These are phyloP conservation scores for Metalampra italica DNA, from an alignment of 2,888 invertebrate species.

Conservation along the genomic window DNA sequence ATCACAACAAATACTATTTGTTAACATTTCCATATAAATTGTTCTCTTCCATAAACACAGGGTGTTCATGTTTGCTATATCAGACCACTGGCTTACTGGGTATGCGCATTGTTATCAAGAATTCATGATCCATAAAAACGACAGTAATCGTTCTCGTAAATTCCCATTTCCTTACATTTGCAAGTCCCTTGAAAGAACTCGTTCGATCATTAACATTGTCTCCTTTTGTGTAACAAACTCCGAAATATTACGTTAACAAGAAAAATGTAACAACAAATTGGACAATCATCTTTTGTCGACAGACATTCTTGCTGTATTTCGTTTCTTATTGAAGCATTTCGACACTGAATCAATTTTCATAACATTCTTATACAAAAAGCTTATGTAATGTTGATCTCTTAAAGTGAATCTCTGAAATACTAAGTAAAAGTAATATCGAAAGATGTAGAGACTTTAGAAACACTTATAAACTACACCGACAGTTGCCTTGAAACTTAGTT, in stretches of 20 bases:
- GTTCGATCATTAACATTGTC: neutral
- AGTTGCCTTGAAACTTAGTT: no score
- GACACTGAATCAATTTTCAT: no score
- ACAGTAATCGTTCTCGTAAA: constrained; percentile 30
- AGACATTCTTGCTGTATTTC: neutral
- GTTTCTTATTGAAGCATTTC: no score
- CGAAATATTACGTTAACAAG: neutral
- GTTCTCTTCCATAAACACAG: no score
- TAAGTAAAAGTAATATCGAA: no score
- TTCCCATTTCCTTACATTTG: constrained; percentile 19
- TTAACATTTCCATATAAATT: no score
- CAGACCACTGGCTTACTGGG: neutral
- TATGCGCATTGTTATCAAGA: constrained; percentile 17
- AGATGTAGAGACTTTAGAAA: no score
- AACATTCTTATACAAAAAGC: no score
- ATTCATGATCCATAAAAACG: constrained; percentile 33
- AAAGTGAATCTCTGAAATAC: no score
- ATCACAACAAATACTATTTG: no score
- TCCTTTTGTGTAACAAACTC: neutral
- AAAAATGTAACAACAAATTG: neutral
- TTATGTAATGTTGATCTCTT: no score
- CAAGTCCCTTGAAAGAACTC: neutral
- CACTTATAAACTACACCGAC: no score
- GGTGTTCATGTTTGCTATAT: neutral
- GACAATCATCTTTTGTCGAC: neutral